Evolutionary conservation across 2,888 invertebrate species (phyloP).

Genomic region (Apodemia hepburni): DNA sequence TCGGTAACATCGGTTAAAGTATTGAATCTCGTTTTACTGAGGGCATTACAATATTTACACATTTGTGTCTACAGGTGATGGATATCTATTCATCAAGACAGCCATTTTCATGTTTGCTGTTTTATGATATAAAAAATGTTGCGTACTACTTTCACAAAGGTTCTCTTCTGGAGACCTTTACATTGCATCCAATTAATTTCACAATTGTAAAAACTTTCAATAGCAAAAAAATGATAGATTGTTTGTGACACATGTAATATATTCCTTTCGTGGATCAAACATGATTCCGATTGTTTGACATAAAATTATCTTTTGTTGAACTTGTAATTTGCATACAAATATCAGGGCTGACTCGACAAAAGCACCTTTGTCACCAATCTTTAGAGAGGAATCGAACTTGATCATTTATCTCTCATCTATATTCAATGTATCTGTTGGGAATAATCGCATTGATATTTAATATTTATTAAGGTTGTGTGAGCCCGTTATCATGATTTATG

Average conservation of each 20-base stretch:
- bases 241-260: neutral
- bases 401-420: constrained; percentile 73
- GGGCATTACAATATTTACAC: too few relatives aligned
- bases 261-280: neutral
- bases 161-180: too few relatives aligned
- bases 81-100: too few relatives aligned
- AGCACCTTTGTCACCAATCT: constrained; percentile 67
- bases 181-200: too few relatives aligned
- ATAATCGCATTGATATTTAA: constrained; percentile 72
- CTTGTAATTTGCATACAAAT: constrained; percentile 72
- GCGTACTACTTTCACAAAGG: too few relatives aligned
- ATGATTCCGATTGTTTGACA: constrained; percentile 41
- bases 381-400: constrained; percentile 57
- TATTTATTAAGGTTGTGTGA: constrained; percentile 75
- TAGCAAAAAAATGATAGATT: neutral
- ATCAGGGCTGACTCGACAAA: constrained; percentile 73
- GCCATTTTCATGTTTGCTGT: too few relatives aligned
- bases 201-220: neutral
- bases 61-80: too few relatives aligned
- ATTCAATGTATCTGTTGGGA: constrained; percentile 68
- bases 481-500: constrained; percentile 35
- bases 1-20: too few relatives aligned
- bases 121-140: too few relatives aligned
- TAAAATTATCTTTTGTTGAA: constrained; percentile 48
- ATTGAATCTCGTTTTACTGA: too few relatives aligned